A percentile compares a stretch with the other conserved stretches of the same genome.
Evolutionary conservation across 2,797 vertebrate species (phyloP).

Genomic region (Sciurus vulgaris): DNA sequence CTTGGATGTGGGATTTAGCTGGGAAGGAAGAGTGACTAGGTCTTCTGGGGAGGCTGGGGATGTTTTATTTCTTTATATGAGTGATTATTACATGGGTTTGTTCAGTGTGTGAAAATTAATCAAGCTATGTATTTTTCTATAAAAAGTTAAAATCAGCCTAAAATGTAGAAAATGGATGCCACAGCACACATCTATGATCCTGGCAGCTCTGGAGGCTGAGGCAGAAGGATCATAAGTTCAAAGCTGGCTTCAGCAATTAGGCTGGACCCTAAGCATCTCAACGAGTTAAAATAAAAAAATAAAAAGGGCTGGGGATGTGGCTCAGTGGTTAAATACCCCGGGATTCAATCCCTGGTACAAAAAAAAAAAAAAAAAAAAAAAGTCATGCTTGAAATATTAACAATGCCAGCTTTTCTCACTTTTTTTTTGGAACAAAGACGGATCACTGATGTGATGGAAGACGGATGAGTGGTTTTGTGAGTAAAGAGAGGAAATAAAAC

Average conservation of each 20-base stretch:
- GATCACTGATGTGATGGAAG: conserved; percentile 16
- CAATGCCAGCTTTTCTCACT: background rate
- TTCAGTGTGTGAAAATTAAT: conserved; percentile 41
- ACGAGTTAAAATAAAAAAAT: too few species aligned
- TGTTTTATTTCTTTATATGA: background rate
- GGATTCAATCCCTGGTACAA: too few species aligned
- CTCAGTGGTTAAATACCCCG: too few species aligned
- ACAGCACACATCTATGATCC: too few species aligned
- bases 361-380: too few species aligned
- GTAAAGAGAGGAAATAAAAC: conserved; percentile 66
- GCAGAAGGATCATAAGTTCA: too few species aligned
- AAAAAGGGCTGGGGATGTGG: too few species aligned
- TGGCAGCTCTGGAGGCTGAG: too few species aligned
- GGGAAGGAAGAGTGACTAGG: background rate
- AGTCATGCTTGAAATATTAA: background rate
- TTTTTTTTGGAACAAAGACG: conserved; percentile 56
- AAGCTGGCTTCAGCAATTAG: too few species aligned
- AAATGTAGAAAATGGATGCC: background rate
- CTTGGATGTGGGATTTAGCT: background rate
- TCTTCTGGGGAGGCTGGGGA: background rate
- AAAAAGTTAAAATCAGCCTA: conserved; percentile 53
- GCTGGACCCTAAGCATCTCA: too few species aligned
- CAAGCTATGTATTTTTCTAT: conserved; percentile 10
- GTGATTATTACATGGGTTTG: background rate
- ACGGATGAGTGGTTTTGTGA: conserved; percentile 7